phyloP scores from a whole-genome alignment of 2,888 invertebrate genomes.

The Portevinia maculata region DNA sequence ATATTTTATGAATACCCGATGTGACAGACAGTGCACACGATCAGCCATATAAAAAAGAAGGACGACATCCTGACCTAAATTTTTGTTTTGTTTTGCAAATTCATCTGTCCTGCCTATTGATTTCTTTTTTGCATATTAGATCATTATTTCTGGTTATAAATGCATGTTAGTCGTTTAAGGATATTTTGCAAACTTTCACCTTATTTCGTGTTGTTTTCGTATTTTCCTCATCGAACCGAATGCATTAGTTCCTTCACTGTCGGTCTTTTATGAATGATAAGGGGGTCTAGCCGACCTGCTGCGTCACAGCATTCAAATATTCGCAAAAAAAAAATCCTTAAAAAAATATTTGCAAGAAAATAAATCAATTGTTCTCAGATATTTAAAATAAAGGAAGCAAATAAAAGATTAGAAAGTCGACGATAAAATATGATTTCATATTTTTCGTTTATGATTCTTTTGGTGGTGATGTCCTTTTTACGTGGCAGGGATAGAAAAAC shows the following conservation, averaged over 20 bases:
- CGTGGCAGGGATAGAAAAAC: background rate
- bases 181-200: constrained; percentile 78
- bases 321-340: constrained; percentile 33
- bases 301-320: constrained; percentile 45
- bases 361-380: constrained; percentile 54
- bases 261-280: constrained; percentile 43
- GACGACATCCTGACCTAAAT: constrained; percentile 59
- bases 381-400: background rate
- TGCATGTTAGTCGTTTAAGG: constrained; percentile 49
- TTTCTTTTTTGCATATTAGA: constrained; percentile 53
- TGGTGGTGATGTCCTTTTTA: constrained; percentile 23
- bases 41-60: constrained; percentile 35
- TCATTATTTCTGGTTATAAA: constrained; percentile 47
- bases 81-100: constrained; percentile 39
- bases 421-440: constrained; percentile 68
- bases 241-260: constrained; percentile 40
- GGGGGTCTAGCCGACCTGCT: constrained; percentile 34
- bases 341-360: constrained; percentile 43
- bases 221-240: constrained; percentile 65
- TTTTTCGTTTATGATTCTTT: constrained; percentile 54
- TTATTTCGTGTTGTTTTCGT: constrained; percentile 72
- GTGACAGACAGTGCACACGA: constrained; percentile 38
- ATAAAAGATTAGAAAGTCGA: constrained; percentile 47
- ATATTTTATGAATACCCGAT: constrained; percentile 52
- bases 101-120: constrained; percentile 45